A percentile compares a stretch with the other conserved stretches of the same genome.
Evolutionary conservation across 2,888 invertebrate genomes (phyloP).

Genomic region (Callyntrura guangdongensis): DNA sequence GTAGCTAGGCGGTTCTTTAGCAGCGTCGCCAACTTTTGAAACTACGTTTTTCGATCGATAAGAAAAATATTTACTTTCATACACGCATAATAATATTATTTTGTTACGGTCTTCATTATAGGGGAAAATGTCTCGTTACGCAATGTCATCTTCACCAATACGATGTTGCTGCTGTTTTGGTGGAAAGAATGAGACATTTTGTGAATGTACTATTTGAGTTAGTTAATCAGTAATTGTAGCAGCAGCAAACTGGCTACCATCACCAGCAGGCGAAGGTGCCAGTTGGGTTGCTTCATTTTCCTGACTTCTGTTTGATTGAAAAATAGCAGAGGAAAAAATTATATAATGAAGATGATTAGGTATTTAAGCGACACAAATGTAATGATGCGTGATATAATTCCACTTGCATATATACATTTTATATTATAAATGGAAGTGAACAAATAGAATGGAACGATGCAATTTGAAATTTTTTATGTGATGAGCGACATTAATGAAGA

Average conservation of each 20-base stretch:
- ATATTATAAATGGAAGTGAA: not conserved
- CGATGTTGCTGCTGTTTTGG: not conserved
- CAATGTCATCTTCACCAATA: not conserved
- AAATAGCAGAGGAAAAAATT: not conserved
- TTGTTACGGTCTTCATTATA: not conserved
- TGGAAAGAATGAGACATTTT: slow-evolving; percentile 2
- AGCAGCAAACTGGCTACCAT: not conserved
- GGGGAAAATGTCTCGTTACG: no score
- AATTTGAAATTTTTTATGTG: slow-evolving; percentile 49
- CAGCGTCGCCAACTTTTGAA: slow-evolving; percentile 16
- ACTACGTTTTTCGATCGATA: not conserved
- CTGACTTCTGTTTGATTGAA: not conserved
- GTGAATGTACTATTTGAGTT: slow-evolving; percentile 8
- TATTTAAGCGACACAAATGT: not conserved
- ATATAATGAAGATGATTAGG: slow-evolving; percentile 27
- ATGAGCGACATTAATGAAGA: slow-evolving; percentile 61
- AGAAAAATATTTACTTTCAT: not conserved
- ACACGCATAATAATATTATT: no score
- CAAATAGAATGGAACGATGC: slow-evolving; percentile 14
- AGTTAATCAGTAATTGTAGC: slow-evolving; percentile 16
- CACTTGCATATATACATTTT: not conserved
- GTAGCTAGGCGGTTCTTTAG: not conserved
- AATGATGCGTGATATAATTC: not conserved
- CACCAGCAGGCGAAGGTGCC: not conserved
- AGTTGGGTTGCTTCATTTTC: not conserved